Evolutionary conservation across 2,797 vertebrate species (phyloP).

Genomic region (Muraenolepis orangiensis): DNA sequence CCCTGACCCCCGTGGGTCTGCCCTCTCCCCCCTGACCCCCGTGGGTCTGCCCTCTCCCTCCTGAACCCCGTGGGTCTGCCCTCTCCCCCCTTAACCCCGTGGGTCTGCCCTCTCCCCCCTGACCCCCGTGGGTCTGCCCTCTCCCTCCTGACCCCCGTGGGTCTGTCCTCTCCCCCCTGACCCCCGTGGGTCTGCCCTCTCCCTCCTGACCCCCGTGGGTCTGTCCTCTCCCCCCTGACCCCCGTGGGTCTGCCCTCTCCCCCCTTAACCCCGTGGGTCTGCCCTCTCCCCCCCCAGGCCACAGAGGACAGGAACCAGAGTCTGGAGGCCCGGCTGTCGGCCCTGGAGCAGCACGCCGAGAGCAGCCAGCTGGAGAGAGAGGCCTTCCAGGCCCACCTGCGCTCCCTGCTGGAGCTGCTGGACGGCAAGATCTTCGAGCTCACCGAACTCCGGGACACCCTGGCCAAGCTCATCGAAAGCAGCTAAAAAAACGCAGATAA

Average conservation of each 20-base stretch:
- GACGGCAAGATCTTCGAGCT: constrained; percentile 97
- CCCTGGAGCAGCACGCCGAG: constrained; percentile 90
- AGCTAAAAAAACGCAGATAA: constrained; percentile 79
- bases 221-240: not conserved
- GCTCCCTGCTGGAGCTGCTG: constrained; percentile 93
- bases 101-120: not conserved
- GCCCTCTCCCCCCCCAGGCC: constrained; percentile 68
- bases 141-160: too few relatives aligned
- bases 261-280: too few relatives aligned
- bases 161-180: not conserved
- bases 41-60: not conserved
- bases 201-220: too few relatives aligned
- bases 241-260: not conserved
- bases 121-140: not conserved
- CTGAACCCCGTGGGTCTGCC: not conserved
- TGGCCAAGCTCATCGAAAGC: constrained; percentile 88
- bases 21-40: not conserved
- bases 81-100: too few relatives aligned
- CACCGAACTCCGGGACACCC: constrained; percentile 89
- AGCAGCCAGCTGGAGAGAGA: constrained; percentile 88
- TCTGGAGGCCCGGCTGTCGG: constrained; percentile 85
- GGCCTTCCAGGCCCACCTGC: constrained; percentile 86
- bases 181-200: not conserved
- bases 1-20: not conserved
- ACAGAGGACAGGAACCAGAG: constrained; percentile 86